These are phyloP conservation scores for Erethizon dorsatum DNA, from an alignment of 2,797 vertebrate genomes.

Conservation along the genomic window DNA sequence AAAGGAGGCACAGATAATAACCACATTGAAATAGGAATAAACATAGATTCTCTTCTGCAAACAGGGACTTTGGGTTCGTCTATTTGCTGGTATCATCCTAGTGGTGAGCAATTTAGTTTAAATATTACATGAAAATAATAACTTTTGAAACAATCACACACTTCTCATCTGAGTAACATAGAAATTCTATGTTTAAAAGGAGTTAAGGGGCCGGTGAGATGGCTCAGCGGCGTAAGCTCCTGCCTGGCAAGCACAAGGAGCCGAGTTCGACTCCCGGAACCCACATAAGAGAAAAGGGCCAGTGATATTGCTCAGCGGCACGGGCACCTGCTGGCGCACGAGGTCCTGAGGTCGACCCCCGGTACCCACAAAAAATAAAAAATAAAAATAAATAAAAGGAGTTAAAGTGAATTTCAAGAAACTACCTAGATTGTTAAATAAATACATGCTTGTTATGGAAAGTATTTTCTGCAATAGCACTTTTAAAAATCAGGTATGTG, in stretches of 20 bases:
- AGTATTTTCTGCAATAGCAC: conserved; percentile 31
- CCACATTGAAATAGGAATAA: background rate
- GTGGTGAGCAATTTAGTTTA: background rate
- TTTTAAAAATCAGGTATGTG: background rate
- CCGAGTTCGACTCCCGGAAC: no score
- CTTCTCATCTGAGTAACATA: background rate
- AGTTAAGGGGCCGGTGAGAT: no score
- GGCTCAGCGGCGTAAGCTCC: no score
- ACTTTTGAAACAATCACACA: background rate
- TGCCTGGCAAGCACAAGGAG: no score
- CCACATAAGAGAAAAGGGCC: no score
- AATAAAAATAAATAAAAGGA: background rate
- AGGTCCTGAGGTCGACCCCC: no score
- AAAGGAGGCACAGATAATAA: background rate
- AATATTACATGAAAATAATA: background rate
- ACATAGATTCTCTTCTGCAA: background rate
- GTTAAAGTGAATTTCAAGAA: conserved; percentile 11
- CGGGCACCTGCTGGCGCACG: no score
- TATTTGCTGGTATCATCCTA: background rate
- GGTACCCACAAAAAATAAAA: no score
- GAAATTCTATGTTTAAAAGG: background rate
- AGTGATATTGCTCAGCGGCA: no score
- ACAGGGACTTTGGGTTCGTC: background rate
- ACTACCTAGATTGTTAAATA: conserved; percentile 13
- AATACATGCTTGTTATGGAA: background rate